Evolutionary conservation across 92 coral and sea anemone species (phyloP).

Genomic region (Palythoa grandiflora): DNA sequence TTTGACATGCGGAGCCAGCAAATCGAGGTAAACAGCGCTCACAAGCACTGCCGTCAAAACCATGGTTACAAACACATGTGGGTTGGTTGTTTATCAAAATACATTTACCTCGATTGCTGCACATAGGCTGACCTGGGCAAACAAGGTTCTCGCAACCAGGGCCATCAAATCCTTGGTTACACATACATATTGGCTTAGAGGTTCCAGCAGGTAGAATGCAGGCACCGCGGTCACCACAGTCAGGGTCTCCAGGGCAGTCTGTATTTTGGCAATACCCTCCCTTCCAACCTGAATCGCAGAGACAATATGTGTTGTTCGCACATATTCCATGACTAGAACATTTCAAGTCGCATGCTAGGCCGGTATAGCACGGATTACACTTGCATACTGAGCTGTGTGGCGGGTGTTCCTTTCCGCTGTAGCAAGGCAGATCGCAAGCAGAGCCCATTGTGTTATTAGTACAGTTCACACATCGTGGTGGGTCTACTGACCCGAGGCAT

Average conservation of each 20-base stretch:
- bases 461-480: slow-evolving; percentile 76
- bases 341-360: slow-evolving; percentile 66
- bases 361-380: slow-evolving; percentile 63
- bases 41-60: slow-evolving; percentile 71
- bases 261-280: slow-evolving; percentile 62
- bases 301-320: slow-evolving; percentile 47
- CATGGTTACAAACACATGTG: slow-evolving; percentile 62
- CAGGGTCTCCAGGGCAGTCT: slow-evolving; percentile 79
- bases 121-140: slow-evolving; percentile 74
- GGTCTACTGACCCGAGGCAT: slow-evolving; percentile 63
- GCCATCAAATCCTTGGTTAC: slow-evolving; percentile 73
- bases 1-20: slow-evolving; percentile 66
- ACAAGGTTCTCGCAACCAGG: slow-evolving; percentile 66
- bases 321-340: slow-evolving; percentile 69
- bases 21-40: slow-evolving; percentile 64
- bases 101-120: slow-evolving; percentile 73
- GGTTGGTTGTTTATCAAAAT: slow-evolving; percentile 54
- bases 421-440: slow-evolving; percentile 73
- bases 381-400: slow-evolving; percentile 65
- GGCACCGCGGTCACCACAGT: slow-evolving; percentile 63
- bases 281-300: slow-evolving; percentile 65
- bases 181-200: slow-evolving; percentile 59
- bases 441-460: slow-evolving; percentile 71
- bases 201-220: slow-evolving; percentile 57
- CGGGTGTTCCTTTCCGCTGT: slow-evolving; percentile 66